phyloP scores from a whole-genome alignment of 2,888 invertebrate genomes.

The Cryptophagus acutangulus region DNA sequence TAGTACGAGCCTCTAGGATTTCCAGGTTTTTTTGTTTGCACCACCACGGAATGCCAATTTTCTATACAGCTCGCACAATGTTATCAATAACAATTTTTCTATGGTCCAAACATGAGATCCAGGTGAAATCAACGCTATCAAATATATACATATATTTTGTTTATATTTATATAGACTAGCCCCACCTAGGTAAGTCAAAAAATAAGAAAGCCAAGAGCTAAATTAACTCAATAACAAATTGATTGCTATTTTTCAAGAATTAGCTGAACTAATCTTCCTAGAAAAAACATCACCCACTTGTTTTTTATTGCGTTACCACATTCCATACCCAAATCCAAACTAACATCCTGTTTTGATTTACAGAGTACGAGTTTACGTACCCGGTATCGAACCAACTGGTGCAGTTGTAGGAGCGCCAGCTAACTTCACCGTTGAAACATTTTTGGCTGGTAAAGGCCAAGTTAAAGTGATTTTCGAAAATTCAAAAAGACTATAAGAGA shows the following conservation, averaged over 20 bases:
- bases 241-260: constrained; percentile 25
- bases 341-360: constrained; percentile 20
- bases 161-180: constrained; percentile 55
- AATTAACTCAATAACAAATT: constrained; percentile 29
- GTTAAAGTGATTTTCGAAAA: constrained; percentile 58
- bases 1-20: too few species aligned
- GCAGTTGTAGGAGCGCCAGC: constrained; percentile 75
- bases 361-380: constrained; percentile 81
- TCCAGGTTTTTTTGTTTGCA: too few species aligned
- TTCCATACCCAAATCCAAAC: neutral
- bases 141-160: neutral
- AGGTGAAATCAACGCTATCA: too few species aligned
- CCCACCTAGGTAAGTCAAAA: constrained; percentile 65
- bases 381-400: constrained; percentile 73
- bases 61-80: too few species aligned
- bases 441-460: constrained; percentile 77
- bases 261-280: constrained; percentile 27
- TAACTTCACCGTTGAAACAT: constrained; percentile 83
- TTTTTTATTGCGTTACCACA: neutral
- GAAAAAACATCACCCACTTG: too few species aligned
- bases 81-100: too few species aligned
- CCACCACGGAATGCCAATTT: too few species aligned
- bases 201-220: constrained; percentile 35
- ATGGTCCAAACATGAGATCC: too few species aligned
- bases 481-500: constrained; percentile 51